Conservation (phyloP, 2,113 vertebrate genomes). For the Oreochromis tanganicae region DNA sequence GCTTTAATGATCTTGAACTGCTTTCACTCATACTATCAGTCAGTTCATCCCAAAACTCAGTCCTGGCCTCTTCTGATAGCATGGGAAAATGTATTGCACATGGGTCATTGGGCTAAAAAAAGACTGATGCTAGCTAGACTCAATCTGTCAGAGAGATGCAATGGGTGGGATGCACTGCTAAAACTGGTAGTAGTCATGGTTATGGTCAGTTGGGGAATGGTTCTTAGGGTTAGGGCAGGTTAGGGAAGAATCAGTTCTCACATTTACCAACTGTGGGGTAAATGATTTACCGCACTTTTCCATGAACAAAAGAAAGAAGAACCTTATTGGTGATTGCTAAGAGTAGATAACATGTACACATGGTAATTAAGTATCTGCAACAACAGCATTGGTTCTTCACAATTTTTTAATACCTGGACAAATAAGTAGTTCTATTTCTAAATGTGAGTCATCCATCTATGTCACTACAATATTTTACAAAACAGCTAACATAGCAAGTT, state of each 20-base stretch:
- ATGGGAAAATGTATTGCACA: background rate
- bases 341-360: background rate
- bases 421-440: background rate
- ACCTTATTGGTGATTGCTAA: background rate
- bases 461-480: background rate
- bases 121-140: background rate
- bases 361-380: background rate
- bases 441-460: background rate
- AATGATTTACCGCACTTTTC: background rate
- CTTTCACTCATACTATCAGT: background rate
- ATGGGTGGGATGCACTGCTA: background rate
- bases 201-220: background rate
- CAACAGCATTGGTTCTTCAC: background rate
- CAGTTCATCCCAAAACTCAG: background rate
- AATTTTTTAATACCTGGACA: background rate
- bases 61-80: background rate
- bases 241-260: background rate
- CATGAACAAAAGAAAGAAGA: background rate
- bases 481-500: background rate
- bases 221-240: background rate
- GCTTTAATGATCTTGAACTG: background rate
- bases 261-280: background rate
- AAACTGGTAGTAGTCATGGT: background rate
- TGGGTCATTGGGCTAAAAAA: background rate
- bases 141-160: background rate